Evolutionary conservation across 2,888 invertebrate genomes (phyloP), one percentile per base, ranked within the genome.

Genomic region (Holacanthella duospinosa): DNA sequence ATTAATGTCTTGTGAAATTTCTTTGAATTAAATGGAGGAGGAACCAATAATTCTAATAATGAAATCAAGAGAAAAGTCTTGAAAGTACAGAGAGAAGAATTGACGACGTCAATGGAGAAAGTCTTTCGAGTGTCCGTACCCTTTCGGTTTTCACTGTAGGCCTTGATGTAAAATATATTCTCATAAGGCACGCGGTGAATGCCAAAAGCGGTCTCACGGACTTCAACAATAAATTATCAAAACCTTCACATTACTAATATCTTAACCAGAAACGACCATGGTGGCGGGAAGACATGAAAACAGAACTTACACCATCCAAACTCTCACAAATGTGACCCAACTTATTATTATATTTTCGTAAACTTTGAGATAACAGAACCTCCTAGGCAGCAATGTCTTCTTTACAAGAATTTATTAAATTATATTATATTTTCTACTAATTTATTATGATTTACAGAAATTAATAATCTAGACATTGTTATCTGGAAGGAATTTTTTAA

Each of bases 121-220:
- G 44, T 59, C 16, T 36, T 36, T 48, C 21, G 12, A 4, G 21
- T 21, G 16, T 21, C 65, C 66, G 68, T 69, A 68, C 68, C 70
- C 70, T 72, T 71, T 71, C 72, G 70, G 91, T 88, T 86, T 91
- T 89, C 91, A 91, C 90, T 89, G 89, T 85, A 85, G 86, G 87
- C 85, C 89, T 91, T 85, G 81, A 84, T 93, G 93, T 92, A 86
- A 86, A 82, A 82, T 57, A 75, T 77, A 78, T 79, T 79, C 83
- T 86, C 91, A 91, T 93, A 93, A 93, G 93, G 93, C 93, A 93
- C 93, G 93, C 93, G 93, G 93, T 93, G 93, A 93, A 93, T 93
- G 93, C 93, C 93, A 93, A 93, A 92, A 90, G 91, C 86, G 87
- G 87, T 68, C 86, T 71, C 64, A 67, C 64, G 60, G 48, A 48